Percentiles rank a stretch among this genome's conserved stretches.
Conservation (phyloP, 2,888 invertebrate genomes). For the Drosophila limbata region DNA sequence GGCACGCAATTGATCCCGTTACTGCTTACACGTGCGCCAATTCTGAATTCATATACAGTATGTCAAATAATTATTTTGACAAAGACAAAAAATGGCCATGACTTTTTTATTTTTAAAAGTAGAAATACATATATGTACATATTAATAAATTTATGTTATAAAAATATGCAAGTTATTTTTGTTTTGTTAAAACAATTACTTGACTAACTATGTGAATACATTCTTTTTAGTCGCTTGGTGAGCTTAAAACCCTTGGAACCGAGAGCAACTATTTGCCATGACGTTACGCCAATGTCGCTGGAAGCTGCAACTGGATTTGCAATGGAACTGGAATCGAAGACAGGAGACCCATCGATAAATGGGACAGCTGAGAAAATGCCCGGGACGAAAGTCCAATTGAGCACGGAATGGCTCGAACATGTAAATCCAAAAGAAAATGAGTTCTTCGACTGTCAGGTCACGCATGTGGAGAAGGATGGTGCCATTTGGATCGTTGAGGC, state of each 20-base stretch:
- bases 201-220: background rate
- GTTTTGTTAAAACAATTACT: too few relatives aligned
- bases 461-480: constrained; percentile 39
- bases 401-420: constrained; percentile 37
- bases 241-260: background rate
- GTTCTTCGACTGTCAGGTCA: constrained; percentile 49
- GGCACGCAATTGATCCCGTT: too few relatives aligned
- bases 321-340: background rate
- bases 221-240: constrained; percentile 21
- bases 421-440: constrained; percentile 18
- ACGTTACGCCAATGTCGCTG: background rate
- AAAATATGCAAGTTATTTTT: too few relatives aligned
- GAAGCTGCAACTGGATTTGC: background rate
- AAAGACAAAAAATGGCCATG: too few relatives aligned
- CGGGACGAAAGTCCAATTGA: constrained; percentile 3
- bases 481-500: constrained; percentile 45
- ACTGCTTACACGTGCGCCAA: too few relatives aligned
- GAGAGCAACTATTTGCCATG: too few relatives aligned
- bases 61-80: too few relatives aligned
- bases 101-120: background rate
- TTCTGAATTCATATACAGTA: too few relatives aligned
- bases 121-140: too few relatives aligned
- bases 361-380: background rate
- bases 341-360: background rate
- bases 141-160: too few relatives aligned